phyloP scores from a whole-genome alignment of 2,888 invertebrate genomes.

The Ceramica pisi region DNA sequence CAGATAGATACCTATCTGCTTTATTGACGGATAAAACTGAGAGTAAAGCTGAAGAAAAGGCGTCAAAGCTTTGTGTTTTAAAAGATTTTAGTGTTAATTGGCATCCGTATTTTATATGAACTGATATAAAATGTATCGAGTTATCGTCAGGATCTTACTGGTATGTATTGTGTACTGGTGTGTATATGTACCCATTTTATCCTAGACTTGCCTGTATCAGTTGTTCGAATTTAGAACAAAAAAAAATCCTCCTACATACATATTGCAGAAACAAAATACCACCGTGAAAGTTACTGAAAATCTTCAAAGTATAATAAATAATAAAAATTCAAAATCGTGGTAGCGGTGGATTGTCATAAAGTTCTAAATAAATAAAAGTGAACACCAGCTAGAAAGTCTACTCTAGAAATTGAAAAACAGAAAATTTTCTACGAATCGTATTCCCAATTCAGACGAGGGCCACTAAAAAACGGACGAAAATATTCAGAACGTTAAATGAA shows the following conservation, averaged over 20 bases:
- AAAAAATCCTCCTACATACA: background rate
- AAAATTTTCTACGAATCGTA: constrained; percentile 13
- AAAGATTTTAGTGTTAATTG: constrained; percentile 19
- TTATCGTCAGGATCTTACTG: background rate
- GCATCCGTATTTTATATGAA: background rate
- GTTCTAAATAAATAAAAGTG: no score
- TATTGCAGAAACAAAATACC: no score
- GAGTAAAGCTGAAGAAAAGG: constrained; percentile 73
- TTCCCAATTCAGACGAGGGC: constrained; percentile 31
- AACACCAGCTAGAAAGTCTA: background rate
- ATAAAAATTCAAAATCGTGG: background rate
- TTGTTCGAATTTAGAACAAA: background rate
- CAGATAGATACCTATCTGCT: constrained; percentile 43
- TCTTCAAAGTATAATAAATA: background rate
- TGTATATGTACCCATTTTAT: background rate
- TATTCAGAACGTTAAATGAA: constrained; percentile 81
- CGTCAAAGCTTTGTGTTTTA: constrained; percentile 71
- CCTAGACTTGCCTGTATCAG: background rate
- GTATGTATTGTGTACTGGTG: no score
- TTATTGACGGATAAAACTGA: constrained; percentile 73
- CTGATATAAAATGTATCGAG: background rate
- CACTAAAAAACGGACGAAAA: constrained; percentile 72
- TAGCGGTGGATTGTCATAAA: background rate
- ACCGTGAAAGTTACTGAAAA: background rate
- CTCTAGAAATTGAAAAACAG: constrained; percentile 8